These are phyloP conservation scores for Bufo bufo DNA, from an alignment of 2,113 vertebrate genomes.

Conservation along the genomic window DNA sequence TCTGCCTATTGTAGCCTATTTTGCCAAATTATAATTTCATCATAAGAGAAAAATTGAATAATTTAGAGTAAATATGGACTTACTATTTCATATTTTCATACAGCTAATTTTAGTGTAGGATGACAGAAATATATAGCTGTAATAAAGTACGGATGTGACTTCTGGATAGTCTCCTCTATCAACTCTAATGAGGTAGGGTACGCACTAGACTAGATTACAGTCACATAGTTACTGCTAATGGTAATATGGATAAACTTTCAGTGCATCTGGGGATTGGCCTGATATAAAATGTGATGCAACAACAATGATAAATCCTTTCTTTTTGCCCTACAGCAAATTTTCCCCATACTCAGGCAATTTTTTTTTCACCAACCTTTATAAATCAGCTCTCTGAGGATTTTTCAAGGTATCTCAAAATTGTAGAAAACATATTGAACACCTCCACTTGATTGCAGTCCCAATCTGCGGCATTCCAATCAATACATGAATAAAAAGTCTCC, in stretches of 20 bases:
- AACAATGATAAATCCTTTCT: conserved; percentile 59
- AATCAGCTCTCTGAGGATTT: conserved; percentile 58
- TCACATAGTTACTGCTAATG: conserved; percentile 52
- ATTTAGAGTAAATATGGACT: too few species aligned
- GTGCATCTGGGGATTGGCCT: conserved; percentile 43
- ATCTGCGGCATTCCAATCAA: conserved; percentile 68
- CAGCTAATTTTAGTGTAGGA: neutral
- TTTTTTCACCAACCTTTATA: conserved; percentile 53
- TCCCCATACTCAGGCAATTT: conserved; percentile 50
- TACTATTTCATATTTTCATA: neutral
- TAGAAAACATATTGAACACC: conserved; percentile 66
- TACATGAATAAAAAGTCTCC: conserved; percentile 71
- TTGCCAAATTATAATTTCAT: too few species aligned
- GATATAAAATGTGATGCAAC: conserved; percentile 55
- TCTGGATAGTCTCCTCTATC: neutral
- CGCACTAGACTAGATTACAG: conserved; percentile 8
- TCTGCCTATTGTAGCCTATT: too few species aligned
- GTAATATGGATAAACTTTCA: conserved; percentile 53
- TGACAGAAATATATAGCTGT: neutral
- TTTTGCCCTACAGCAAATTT: conserved; percentile 57
- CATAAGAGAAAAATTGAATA: too few species aligned
- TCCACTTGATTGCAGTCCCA: conserved; percentile 69
- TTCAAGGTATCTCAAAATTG: conserved; percentile 63
- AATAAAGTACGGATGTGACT: neutral
- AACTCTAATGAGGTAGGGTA: conserved; percentile 27